Percentiles rank a stretch among this genome's conserved stretches.
Evolutionary conservation across 2,888 invertebrate species (phyloP).

Genomic region (Bombylius discolor): DNA sequence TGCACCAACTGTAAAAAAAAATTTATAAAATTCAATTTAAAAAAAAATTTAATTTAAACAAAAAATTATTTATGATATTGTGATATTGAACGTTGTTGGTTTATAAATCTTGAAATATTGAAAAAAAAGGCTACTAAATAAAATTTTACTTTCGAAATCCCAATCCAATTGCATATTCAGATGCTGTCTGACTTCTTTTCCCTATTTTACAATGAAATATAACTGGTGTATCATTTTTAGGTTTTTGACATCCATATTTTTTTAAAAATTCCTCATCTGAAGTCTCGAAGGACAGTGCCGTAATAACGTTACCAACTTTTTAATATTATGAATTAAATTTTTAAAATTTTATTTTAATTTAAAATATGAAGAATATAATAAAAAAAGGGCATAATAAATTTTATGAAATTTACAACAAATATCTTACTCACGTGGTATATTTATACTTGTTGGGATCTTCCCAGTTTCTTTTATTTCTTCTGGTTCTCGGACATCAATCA

Average conservation of each 20-base stretch:
- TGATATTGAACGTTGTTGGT: background rate
- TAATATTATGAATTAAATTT: background rate
- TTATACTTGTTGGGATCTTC: slow-evolving; percentile 57
- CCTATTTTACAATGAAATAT: slow-evolving; percentile 60
- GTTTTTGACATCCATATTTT: slow-evolving; percentile 39
- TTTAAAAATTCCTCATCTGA: slow-evolving; percentile 40
- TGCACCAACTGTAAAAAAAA: slow-evolving; percentile 3
- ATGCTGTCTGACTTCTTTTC: slow-evolving; percentile 51
- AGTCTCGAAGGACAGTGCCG: slow-evolving; percentile 18
- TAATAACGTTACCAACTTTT: slow-evolving; percentile 13
- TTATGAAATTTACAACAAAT: background rate
- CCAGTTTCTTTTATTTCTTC: slow-evolving; percentile 58
- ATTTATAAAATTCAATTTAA: too few species aligned
- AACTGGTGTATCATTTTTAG: slow-evolving; percentile 43
- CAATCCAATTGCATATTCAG: slow-evolving; percentile 36
- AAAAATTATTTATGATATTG: too few species aligned
- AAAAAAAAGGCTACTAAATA: slow-evolving; percentile 37
- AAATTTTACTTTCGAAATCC: slow-evolving; percentile 37
- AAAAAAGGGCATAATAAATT: too few species aligned
- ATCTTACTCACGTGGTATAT: slow-evolving; percentile 55
- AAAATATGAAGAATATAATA: too few species aligned
- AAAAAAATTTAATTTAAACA: too few species aligned
- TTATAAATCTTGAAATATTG: slow-evolving; percentile 5
- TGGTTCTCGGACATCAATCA: slow-evolving; percentile 67
- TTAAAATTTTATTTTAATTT: too few species aligned